Evolutionary conservation across 2,113 vertebrate species (phyloP), one percentile per base, ranked within the genome.

Genomic region (Triplophysa rosa): DNA sequence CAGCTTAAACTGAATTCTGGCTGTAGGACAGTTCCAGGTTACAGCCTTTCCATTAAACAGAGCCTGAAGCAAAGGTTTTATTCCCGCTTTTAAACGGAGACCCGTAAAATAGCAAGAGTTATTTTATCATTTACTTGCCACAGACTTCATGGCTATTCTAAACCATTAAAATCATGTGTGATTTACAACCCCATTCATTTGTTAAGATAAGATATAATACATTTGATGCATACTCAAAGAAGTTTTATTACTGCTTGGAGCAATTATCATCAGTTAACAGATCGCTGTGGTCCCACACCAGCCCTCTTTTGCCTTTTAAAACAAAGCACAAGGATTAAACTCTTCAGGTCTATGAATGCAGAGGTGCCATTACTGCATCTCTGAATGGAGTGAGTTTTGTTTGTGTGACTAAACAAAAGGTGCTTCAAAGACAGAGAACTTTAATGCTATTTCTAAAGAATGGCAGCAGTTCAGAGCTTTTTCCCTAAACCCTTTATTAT

Each of bases 401-500:
- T 47, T 69, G 67, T 45, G 14, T 14, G 8, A 23, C 9, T 70
- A 29, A 29, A 29, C 29, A 29, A 29, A 29, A 29, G 24, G 24
- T 24, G 24, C 24, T 24, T 24, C 24, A 24, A 24, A 24, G 24
- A 24, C 24, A 24, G 24, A 24, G 3, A 4, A 29, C 4, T 29
- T 29, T 29, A 29, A 4, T 29, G 29, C 29, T 29, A 4, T 24
- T 24, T 24, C 24, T 29, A 29, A 29, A 4, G n/a, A 29, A 29
- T 29, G 29, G 29, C 29, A 29, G 3, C 29, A 29, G 4, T 29
- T 29, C 3, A 29, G 29, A 29, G 29, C 29, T 23, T 58, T 69
- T 68, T 56, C 3, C 7, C 17, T 42, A 59, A 74, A 70, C 37
- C 21, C 49, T 71, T 54, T 16, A 77, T 80, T 59, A 70, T 76